These are phyloP conservation scores for Molossus molossus DNA, from an alignment of 2,797 vertebrate genomes.

Conservation along the genomic window DNA sequence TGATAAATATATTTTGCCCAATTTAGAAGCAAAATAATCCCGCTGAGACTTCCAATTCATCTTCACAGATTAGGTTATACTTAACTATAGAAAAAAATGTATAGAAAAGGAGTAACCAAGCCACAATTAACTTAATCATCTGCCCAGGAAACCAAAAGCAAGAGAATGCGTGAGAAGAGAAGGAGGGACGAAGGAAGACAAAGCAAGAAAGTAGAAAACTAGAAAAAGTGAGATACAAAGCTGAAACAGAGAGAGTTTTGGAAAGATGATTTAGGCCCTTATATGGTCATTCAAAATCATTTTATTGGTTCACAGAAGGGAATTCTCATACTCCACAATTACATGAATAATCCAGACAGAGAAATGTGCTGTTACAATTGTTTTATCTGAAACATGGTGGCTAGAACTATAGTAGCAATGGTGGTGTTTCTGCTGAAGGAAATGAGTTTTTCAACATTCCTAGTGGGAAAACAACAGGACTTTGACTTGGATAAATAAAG, in stretches of 20 bases:
- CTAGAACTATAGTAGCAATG: background rate
- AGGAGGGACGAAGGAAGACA: background rate
- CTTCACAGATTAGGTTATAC: conserved; percentile 3
- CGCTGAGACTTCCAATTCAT: background rate
- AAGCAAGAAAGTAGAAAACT: conserved; percentile 15
- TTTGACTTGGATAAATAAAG: background rate
- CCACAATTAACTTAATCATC: background rate
- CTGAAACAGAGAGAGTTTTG: background rate
- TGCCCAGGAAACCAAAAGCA: background rate
- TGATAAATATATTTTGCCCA: background rate
- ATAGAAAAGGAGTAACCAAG: conserved; percentile 17
- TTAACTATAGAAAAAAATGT: background rate
- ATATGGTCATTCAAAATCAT: conserved; percentile 25
- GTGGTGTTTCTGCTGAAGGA: background rate
- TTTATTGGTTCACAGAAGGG: background rate
- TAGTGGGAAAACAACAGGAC: background rate
- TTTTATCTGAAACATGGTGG: conserved; percentile 1
- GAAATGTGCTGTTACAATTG: background rate
- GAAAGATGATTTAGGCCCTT: background rate
- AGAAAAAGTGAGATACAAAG: conserved; percentile 10
- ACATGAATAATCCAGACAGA: background rate
- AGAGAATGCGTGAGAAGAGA: background rate
- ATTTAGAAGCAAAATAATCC: conserved; percentile 45
- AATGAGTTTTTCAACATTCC: background rate
- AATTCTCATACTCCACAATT: background rate